Percentiles rank a stretch among this genome's conserved stretches.
phyloP scores from a whole-genome alignment of 2,113 vertebrate genomes.

The Delphinapterus leucas region DNA sequence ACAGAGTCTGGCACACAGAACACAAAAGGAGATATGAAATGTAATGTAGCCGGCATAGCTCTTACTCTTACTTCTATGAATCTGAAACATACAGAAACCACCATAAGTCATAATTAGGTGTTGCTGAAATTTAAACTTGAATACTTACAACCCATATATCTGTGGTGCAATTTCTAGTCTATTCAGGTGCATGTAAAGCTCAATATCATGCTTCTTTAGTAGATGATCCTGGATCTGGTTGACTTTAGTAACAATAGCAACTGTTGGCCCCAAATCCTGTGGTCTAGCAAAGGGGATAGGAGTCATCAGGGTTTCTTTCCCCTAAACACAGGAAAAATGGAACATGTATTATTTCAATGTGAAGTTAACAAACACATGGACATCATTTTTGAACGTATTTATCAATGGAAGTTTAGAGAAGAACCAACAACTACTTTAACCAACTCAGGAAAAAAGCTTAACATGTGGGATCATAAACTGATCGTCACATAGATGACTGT shows the following conservation, averaged over 20 bases:
- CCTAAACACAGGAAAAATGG: slow-evolving; percentile 80
- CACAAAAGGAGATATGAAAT: background rate
- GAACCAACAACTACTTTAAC: background rate
- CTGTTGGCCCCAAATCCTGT: slow-evolving; percentile 95
- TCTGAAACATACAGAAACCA: background rate
- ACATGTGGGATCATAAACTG: background rate
- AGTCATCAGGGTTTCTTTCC: slow-evolving; percentile 93
- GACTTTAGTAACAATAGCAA: slow-evolving; percentile 98
- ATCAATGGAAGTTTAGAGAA: background rate
- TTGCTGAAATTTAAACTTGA: background rate
- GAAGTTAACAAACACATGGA: background rate
- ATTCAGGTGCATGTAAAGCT: slow-evolving; percentile 98
- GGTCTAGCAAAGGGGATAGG: slow-evolving; percentile 97
- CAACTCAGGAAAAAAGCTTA: background rate
- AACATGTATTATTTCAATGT: slow-evolving; percentile 45
- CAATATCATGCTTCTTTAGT: slow-evolving; percentile 96
- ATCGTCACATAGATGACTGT: background rate
- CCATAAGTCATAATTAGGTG: background rate
- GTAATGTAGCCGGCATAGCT: background rate
- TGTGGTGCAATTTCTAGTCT: slow-evolving; percentile 98
- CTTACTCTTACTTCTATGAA: background rate
- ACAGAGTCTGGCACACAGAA: background rate
- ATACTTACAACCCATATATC: slow-evolving; percentile 98
- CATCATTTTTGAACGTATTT: background rate
- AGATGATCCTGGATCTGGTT: slow-evolving; percentile 98